A percentile compares a stretch with the other conserved stretches of the same genome.
Conservation (phyloP, 2,113 vertebrate species). For the Stegostoma tigrinum region DNA sequence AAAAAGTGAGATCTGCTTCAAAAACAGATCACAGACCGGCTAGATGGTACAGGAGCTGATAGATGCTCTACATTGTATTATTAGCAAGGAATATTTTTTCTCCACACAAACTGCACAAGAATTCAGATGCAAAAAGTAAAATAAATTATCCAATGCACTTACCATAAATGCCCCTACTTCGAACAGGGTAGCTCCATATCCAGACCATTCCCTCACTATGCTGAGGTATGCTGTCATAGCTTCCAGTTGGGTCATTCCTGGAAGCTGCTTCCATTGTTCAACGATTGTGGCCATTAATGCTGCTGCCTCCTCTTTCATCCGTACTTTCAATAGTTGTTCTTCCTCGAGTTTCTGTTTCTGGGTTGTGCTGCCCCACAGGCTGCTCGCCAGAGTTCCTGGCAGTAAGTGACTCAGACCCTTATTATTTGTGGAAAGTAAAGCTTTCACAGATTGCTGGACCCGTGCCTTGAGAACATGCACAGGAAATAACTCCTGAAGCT, state of each 20-base stretch:
- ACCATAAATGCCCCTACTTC: constrained; percentile 81
- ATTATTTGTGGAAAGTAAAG: constrained; percentile 40
- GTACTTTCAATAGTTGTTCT: constrained; percentile 60
- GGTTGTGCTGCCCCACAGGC: constrained; percentile 64
- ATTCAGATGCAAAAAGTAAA: neutral
- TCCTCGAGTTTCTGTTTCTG: constrained; percentile 73
- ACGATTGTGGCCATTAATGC: constrained; percentile 68
- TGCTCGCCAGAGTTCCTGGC: constrained; percentile 56
- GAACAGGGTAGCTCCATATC: constrained; percentile 85
- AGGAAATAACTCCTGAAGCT: constrained; percentile 74
- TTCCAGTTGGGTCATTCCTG: constrained; percentile 72
- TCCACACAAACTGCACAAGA: neutral
- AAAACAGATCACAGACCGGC: neutral
- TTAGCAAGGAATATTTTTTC: neutral
- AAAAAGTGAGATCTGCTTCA: neutral
- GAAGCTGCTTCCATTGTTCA: constrained; percentile 80
- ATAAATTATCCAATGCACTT: constrained; percentile 51
- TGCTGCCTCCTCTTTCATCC: constrained; percentile 68
- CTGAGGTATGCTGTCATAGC: constrained; percentile 82
- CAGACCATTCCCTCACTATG: constrained; percentile 80
- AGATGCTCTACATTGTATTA: neutral
- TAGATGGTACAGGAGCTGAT: neutral
- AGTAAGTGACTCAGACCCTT: constrained; percentile 55
- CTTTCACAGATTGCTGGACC: constrained; percentile 53
- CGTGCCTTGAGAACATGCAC: constrained; percentile 58